A percentile compares a stretch with the other conserved stretches of the same genome.
Conservation (phyloP, 2,113 vertebrate genomes). For the Callorhinus ursinus region DNA sequence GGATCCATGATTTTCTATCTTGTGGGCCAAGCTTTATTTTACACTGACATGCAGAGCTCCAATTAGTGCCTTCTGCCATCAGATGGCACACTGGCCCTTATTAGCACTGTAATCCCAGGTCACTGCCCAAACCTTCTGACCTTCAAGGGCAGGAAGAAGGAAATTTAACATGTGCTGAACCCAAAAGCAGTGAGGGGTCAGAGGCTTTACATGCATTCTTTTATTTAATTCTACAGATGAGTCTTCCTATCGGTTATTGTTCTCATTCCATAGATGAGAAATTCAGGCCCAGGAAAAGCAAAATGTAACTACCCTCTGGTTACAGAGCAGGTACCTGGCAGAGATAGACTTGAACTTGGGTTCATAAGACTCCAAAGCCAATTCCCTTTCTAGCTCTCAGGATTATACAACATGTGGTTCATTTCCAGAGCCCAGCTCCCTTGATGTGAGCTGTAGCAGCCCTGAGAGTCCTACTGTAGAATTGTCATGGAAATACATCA, state of each 20-base stretch:
- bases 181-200: not conserved
- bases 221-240: not conserved
- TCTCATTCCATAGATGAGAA: not conserved
- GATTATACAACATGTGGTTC: not conserved
- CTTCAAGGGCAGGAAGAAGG: not conserved
- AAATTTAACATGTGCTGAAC: not conserved
- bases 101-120: not conserved
- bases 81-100: constrained; percentile 25
- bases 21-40: not conserved
- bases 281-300: not conserved
- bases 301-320: not conserved
- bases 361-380: not conserved
- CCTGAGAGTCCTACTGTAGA: not conserved
- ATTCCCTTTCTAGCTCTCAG: not conserved
- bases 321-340: not conserved
- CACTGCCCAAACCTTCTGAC: not conserved
- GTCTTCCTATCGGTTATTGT: not conserved
- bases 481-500: rapidly evolving
- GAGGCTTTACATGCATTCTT: not conserved
- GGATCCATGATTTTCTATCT: not conserved
- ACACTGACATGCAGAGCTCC: not conserved
- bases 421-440: not conserved
- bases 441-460: not conserved
- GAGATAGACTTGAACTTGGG: not conserved
- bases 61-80: not conserved